Percentiles rank a stretch among this genome's conserved stretches.
These are phyloP conservation scores for Vicugna pacos DNA, from an alignment of 2,113 vertebrate genomes.

Conservation along the genomic window DNA sequence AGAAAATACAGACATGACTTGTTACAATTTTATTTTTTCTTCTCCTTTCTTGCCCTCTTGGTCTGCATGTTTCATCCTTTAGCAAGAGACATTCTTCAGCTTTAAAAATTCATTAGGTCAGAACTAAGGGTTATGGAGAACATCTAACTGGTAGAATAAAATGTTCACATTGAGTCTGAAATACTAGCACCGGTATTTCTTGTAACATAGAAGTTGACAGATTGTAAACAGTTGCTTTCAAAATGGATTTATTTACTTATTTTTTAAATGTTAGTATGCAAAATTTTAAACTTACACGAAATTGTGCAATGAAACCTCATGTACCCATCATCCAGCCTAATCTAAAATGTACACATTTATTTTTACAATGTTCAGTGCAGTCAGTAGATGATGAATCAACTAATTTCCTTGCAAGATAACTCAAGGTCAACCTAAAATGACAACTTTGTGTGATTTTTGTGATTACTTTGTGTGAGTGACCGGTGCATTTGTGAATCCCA, in stretches of 20 bases:
- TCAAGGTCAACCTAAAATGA: slow-evolving; percentile 25
- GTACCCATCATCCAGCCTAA: neutral
- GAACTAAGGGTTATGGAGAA: neutral
- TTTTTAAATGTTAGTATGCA: neutral
- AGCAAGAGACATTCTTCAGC: neutral
- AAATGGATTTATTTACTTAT: neutral
- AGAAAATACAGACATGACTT: slow-evolving; percentile 25
- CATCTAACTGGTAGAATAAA: neutral
- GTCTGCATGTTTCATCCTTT: slow-evolving; percentile 44
- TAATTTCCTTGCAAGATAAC: neutral
- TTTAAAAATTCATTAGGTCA: neutral
- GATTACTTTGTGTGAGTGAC: neutral
- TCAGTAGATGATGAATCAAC: neutral
- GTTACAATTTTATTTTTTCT: neutral
- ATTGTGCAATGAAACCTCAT: neutral
- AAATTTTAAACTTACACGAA: slow-evolving; percentile 29
- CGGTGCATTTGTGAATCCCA: neutral
- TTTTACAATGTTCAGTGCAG: neutral
- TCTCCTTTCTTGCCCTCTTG: neutral
- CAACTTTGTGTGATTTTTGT: neutral
- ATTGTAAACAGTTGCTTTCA: neutral
- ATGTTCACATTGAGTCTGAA: neutral
- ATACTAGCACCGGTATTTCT: neutral
- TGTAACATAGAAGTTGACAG: slow-evolving; percentile 16
- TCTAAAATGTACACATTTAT: slow-evolving; percentile 32